These are phyloP conservation scores for Campoletis raptor DNA, from an alignment of 2,888 invertebrate genomes.

Conservation along the genomic window DNA sequence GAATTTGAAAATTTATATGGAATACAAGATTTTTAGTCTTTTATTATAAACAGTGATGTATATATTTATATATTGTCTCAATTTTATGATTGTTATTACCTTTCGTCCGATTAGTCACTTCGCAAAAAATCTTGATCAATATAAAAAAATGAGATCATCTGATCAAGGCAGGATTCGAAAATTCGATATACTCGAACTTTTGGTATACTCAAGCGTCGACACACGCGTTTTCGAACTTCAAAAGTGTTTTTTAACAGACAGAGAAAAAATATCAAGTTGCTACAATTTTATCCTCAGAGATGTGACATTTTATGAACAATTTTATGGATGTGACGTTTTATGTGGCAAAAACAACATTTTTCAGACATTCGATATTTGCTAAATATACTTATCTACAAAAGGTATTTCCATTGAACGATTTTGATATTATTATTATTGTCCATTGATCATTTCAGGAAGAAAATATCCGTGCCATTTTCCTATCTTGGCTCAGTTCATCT, in stretches of 20 bases:
- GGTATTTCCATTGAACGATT: not conserved
- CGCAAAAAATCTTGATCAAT: not conserved
- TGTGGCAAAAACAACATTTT: not conserved
- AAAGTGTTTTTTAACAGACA: not conserved
- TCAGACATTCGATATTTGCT: not conserved
- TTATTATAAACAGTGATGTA: not conserved
- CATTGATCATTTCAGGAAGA: not conserved
- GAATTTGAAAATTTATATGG: constrained; percentile 30
- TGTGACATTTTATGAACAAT: not conserved
- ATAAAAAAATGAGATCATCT: not conserved
- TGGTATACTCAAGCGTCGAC: not conserved
- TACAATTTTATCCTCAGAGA: not conserved
- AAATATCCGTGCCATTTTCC: not conserved
- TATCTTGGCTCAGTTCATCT: too few relatives aligned
- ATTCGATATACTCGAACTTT: not conserved
- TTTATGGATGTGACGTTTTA: not conserved
- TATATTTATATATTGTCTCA: not conserved
- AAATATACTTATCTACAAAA: not conserved
- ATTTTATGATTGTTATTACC: not conserved
- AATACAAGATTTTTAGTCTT: constrained; percentile 37
- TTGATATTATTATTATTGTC: not conserved
- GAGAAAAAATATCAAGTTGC: not conserved
- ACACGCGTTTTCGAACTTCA: not conserved
- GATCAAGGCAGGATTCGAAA: not conserved
- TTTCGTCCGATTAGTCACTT: not conserved